Conservation (phyloP, 2,797 vertebrate genomes). For the Crocidura indochinensis region DNA sequence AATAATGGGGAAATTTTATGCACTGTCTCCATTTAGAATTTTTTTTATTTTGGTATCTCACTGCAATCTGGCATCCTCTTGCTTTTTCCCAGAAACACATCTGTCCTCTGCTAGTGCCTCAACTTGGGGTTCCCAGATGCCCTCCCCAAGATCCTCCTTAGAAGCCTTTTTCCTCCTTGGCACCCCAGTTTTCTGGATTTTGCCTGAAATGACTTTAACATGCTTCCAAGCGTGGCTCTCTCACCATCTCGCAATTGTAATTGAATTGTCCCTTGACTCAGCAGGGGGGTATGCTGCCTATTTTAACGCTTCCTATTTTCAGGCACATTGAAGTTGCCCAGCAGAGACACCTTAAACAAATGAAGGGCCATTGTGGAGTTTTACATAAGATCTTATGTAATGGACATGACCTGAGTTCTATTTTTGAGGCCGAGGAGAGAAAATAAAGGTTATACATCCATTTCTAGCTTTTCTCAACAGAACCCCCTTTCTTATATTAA, state of each 20-base stretch:
- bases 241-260: fast-evolving
- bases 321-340: background rate
- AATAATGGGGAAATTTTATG: too few relatives aligned
- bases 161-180: fast-evolving
- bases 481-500: background rate
- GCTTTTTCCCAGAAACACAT: background rate
- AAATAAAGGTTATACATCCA: background rate
- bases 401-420: background rate
- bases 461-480: background rate
- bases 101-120: background rate
- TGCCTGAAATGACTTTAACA: background rate
- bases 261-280: background rate
- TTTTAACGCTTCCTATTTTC: background rate
- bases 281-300: background rate
- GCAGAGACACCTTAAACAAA: conserved; percentile 10
- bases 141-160: fast-evolving
- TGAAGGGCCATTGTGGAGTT: background rate
- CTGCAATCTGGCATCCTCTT: too few relatives aligned
- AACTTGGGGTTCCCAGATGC: background rate
- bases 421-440: background rate
- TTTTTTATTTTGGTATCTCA: background rate
- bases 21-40: too few relatives aligned
- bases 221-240: background rate
- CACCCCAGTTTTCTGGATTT: background rate
- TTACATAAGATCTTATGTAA: background rate